Conservation (phyloP, 2,797 vertebrate species). For the Brachymystax lenok region DNA sequence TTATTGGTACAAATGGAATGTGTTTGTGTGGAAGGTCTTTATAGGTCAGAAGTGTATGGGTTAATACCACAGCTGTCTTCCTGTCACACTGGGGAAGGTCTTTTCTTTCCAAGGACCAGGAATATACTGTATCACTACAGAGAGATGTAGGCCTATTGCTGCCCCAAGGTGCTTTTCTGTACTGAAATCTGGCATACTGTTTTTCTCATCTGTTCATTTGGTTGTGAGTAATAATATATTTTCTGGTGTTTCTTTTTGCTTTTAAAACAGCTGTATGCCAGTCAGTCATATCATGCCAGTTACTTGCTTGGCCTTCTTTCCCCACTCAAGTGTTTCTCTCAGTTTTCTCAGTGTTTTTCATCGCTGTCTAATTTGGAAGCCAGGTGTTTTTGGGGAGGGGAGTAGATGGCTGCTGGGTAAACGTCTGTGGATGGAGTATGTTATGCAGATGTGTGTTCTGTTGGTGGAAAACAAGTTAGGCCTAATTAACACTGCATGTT, state of each 20-base stretch:
- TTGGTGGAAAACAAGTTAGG: slow-evolving; percentile 40
- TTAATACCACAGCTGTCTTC: slow-evolving; percentile 10
- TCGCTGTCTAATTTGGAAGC: slow-evolving; percentile 52
- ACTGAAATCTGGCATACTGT: neutral
- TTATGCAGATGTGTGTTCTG: slow-evolving; percentile 29
- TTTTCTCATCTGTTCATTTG: neutral
- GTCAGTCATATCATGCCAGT: neutral
- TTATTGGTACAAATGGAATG: slow-evolving; percentile 31
- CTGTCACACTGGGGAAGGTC: too few species aligned
- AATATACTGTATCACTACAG: neutral
- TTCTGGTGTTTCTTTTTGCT: neutral
- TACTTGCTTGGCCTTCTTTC: neutral
- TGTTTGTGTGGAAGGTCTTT: slow-evolving; percentile 16
- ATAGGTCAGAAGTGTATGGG: slow-evolving; percentile 14
- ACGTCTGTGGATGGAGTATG: slow-evolving; percentile 39
- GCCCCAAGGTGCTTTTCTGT: neutral
- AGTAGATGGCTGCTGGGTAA: slow-evolving; percentile 27
- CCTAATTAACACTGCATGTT: slow-evolving; percentile 53
- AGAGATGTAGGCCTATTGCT: neutral
- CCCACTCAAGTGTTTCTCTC: neutral
- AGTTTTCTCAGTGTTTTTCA: slow-evolving; percentile 18
- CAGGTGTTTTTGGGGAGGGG: slow-evolving; percentile 21
- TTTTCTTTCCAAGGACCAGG: too few species aligned
- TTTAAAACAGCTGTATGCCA: neutral
- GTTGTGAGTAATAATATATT: neutral